A percentile compares a stretch with the other conserved stretches of the same genome.
These are phyloP conservation scores for Carassius auratus DNA, from an alignment of 2,113 vertebrate species.

Conservation along the genomic window DNA sequence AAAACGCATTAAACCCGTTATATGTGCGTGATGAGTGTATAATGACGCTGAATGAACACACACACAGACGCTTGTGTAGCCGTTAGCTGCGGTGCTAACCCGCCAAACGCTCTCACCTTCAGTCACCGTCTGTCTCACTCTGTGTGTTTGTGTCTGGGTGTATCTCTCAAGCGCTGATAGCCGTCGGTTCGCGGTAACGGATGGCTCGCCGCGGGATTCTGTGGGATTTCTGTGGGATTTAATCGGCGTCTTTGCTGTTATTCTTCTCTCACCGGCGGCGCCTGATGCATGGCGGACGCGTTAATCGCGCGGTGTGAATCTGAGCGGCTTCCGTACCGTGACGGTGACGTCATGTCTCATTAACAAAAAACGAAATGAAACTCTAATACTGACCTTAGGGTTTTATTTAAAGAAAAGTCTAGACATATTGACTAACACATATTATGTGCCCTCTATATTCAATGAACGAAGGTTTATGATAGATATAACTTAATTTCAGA, in stretches of 20 bases:
- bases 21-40: neutral
- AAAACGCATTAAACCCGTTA: neutral
- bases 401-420: neutral
- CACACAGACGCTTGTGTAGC: constrained; percentile 14
- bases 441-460: neutral
- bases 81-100: constrained; percentile 36
- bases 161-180: neutral
- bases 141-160: no score
- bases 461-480: neutral
- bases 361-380: neutral
- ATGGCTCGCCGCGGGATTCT: neutral
- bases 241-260: constrained; percentile 13
- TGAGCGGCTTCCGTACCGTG: constrained; percentile 57
- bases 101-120: constrained; percentile 44
- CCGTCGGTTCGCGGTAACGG: neutral
- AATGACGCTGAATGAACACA: neutral
- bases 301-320: constrained; percentile 35
- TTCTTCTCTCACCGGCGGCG: constrained; percentile 46
- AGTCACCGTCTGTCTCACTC: neutral
- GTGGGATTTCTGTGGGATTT: neutral
- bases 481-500: neutral
- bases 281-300: constrained; percentile 38
- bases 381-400: no score
- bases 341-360: neutral
- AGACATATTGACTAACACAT: neutral